phyloP scores from a whole-genome alignment of 2,888 invertebrate genomes.

The Apodemia hepburni region DNA sequence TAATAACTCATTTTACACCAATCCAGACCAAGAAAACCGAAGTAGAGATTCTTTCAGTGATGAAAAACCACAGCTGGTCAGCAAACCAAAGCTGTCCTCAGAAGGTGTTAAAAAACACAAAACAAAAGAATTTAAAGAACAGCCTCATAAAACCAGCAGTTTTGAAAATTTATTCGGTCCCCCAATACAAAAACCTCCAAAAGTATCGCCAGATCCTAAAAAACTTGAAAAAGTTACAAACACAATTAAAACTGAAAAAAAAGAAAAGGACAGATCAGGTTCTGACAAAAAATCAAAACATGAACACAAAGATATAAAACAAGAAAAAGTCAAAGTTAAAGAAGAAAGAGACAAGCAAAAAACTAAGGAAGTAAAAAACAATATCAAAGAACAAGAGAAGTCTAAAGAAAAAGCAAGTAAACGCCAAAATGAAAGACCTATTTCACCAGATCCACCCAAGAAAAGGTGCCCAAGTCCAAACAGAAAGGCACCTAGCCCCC shows the following conservation, averaged over 20 bases:
- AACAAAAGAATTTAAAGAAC: constrained; percentile 75
- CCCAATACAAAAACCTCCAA: constrained; percentile 88
- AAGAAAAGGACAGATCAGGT: constrained; percentile 76
- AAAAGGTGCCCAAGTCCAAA: constrained; percentile 59
- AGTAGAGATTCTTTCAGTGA: constrained; percentile 79
- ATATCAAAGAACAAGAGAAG: constrained; percentile 79
- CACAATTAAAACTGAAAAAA: constrained; percentile 70
- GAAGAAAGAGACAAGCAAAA: constrained; percentile 73
- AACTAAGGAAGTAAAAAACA: constrained; percentile 71
- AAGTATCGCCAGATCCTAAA: constrained; percentile 84
- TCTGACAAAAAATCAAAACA: constrained; percentile 72
- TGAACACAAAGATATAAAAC: constrained; percentile 68
- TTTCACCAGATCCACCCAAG: constrained; percentile 62
- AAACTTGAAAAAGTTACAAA: constrained; percentile 63
- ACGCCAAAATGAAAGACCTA: constrained; percentile 60
- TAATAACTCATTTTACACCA: constrained; percentile 67
- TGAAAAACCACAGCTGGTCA: constrained; percentile 82
- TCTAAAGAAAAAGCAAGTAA: constrained; percentile 78
- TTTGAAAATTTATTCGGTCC: constrained; percentile 92
- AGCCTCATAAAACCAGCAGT: constrained; percentile 79
- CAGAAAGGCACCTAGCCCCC: constrained; percentile 56
- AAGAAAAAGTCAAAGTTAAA: constrained; percentile 67
- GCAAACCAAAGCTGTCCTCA: constrained; percentile 85
- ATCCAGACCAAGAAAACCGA: constrained; percentile 77
- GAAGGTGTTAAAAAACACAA: constrained; percentile 81